Evolutionary conservation across 2,113 vertebrate species (phyloP).

Genomic region (Xenopus borealis): DNA sequence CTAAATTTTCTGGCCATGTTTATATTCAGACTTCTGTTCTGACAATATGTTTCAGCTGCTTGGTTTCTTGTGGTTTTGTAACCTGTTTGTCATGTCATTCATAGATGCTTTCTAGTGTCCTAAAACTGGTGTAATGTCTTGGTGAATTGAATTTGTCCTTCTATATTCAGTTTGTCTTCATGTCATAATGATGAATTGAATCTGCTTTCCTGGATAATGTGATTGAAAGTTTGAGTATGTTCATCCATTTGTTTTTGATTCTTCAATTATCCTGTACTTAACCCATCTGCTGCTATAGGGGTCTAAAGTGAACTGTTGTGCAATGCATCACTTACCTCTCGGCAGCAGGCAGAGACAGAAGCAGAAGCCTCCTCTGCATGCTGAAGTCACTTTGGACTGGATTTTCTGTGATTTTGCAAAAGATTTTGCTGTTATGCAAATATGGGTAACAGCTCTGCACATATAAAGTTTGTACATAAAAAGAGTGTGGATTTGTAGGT

Average conservation of each 20-base stretch:
- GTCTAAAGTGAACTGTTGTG: neutral
- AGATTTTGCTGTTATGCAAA: too few relatives aligned
- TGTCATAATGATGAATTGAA: slow-evolving; percentile 42
- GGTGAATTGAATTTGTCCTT: slow-evolving; percentile 34
- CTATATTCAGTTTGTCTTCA: slow-evolving; percentile 33
- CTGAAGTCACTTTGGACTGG: too few relatives aligned
- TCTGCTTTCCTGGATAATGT: slow-evolving; percentile 21
- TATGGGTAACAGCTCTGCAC: too few relatives aligned
- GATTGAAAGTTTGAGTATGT: slow-evolving; percentile 36
- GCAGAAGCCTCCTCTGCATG: neutral
- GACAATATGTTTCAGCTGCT: slow-evolving; percentile 15
- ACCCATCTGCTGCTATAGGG: neutral
- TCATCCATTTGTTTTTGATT: slow-evolving; percentile 33
- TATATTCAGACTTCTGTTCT: slow-evolving; percentile 3
- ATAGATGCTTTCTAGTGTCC: slow-evolving; percentile 9
- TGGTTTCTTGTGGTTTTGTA: slow-evolving; percentile 19
- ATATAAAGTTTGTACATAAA: too few relatives aligned
- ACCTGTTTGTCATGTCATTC: slow-evolving; percentile 25
- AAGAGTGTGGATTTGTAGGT: too few relatives aligned
- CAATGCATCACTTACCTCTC: neutral
- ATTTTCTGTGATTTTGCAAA: too few relatives aligned
- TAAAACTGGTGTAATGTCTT: slow-evolving; percentile 33
- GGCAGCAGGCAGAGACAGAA: neutral
- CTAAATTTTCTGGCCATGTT: too few relatives aligned
- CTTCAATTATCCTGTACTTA: slow-evolving; percentile 28